Evolutionary conservation across 2,113 vertebrate genomes (phyloP), one percentile per base, ranked within the genome.

Genomic region (Callionymus lyra): DNA sequence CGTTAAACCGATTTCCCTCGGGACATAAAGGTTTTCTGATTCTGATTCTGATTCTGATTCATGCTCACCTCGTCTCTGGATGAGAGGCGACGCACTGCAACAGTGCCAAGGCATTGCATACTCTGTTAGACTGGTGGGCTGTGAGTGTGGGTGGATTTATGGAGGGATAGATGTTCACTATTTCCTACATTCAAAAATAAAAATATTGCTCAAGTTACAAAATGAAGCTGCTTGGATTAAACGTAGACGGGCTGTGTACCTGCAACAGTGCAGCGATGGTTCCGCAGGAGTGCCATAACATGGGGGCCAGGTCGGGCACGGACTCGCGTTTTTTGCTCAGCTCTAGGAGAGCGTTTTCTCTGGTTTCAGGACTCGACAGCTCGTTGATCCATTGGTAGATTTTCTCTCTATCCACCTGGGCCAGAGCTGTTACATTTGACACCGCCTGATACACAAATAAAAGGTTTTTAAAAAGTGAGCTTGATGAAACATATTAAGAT

Each of bases 331-430:
- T 98, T 80, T 98, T 98, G 79, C 95, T 98, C 3, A 98, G 86
- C 72, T 98, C 95, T 72, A 98, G 73, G 73, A 98, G 72, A 0
- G 95, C 95, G 15, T 98, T 98, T 66, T 98, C 94, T 36, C 93
- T 85, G 0, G 92, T 97, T 68, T 98, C 94, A 0, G 95, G 95
- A 61, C 94, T 98, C 32, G 95, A 98, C 38, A 98, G 70, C 73
- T 98, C 95, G 19, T 98, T 98, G 77, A 98, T 98, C 95, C 95
- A 98, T 16, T 97, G 94, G 66, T 98, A 98, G 72, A 98, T 98
- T 81, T 98, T 98, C 56, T 98, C 95, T 6, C 94, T 81, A 72
- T 98, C 95, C 45, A 98, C 95, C 63, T 98, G 95, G 34, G 93
- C 92, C 80, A 97, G 81, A 1, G 92, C 90, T 43, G 93, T 91